These are phyloP conservation scores for Amblyraja radiata DNA, from an alignment of 2,797 vertebrate species.

Conservation along the genomic window DNA sequence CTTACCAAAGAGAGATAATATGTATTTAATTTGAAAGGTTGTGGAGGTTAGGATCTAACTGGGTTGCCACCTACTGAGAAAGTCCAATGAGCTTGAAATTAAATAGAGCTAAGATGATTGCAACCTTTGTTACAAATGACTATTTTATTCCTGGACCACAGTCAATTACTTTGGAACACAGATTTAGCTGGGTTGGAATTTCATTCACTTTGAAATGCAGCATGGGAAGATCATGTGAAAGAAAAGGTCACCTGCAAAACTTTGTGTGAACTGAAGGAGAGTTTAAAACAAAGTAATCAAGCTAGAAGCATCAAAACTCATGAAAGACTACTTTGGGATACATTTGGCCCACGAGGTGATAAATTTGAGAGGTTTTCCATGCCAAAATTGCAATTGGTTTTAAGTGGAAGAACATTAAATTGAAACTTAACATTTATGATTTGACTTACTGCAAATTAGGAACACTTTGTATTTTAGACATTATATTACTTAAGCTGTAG, in stretches of 20 bases:
- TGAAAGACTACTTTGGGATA: not conserved
- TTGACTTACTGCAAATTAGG: not conserved
- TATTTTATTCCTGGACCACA: not conserved
- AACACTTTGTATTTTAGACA: not conserved
- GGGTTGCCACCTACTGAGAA: not conserved
- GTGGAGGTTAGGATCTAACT: not conserved
- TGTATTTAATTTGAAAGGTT: not conserved
- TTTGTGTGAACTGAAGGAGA: not conserved
- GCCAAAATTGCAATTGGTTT: not conserved
- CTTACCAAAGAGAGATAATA: not conserved
- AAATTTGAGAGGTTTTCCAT: not conserved
- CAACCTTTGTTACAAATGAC: not conserved
- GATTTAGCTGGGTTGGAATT: not conserved
- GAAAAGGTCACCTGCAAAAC: not conserved
- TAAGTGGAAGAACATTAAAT: not conserved
- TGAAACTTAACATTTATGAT: not conserved
- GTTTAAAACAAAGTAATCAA: not conserved
- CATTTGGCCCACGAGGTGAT: not conserved
- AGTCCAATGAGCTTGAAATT: not conserved
- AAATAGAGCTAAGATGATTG: not conserved
- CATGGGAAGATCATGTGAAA: not conserved
- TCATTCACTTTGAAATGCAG: not conserved
- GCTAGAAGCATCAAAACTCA: not conserved
- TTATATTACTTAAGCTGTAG: not conserved
- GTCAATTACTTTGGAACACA: not conserved